Evolutionary conservation across 2,888 invertebrate genomes (phyloP), one percentile per base, ranked within the genome.

Genomic region (Acrobasis suavella): DNA sequence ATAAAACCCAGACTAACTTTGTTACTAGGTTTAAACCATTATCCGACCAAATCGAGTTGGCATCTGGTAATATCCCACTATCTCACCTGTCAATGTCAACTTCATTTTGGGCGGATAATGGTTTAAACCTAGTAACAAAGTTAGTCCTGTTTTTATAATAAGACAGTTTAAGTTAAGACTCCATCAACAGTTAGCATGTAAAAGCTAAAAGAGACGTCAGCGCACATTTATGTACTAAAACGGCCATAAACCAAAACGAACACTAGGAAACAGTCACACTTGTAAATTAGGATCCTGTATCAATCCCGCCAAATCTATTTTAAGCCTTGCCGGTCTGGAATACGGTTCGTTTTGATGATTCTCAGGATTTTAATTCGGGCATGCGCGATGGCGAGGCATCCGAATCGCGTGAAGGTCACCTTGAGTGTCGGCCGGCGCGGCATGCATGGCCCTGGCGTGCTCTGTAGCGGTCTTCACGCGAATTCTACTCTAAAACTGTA

Each of bases 371-470:
- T 72, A 69, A 80, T 82, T 81, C 72, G 85, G 76, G 81, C 89
- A 88, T 91, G 90, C 90, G 89, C 87, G 74, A 74, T 82, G 77
- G 73, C 76, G 81, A 74, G 75, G 80, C 79, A 73, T 81, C 82
- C 82, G 80, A 86, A 86, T 81, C 72, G 22, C 75, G 76, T 73
- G 66, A 89, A 90, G 90, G 91, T 91, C 87, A 91, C 90, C 90
- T 90, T 89, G 85, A 81, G 68, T 1, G 8, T 7, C 71, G 69
- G 60, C 64, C 71, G 65, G 72, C 70, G 68, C 68, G 62, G 49
- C 60, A 64, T 65, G 67, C 65, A 59, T 58, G 67, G 66, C 62
- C 51, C 60, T 50, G 62, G 65, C 63, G 50, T 10, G n/a, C 76
- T 80, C 82, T 84, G 84, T 83, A 83, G 78, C 76, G 66, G 39